Evolutionary conservation across 2,113 vertebrate genomes (phyloP).

Genomic region (Orthonyx spaldingii): DNA sequence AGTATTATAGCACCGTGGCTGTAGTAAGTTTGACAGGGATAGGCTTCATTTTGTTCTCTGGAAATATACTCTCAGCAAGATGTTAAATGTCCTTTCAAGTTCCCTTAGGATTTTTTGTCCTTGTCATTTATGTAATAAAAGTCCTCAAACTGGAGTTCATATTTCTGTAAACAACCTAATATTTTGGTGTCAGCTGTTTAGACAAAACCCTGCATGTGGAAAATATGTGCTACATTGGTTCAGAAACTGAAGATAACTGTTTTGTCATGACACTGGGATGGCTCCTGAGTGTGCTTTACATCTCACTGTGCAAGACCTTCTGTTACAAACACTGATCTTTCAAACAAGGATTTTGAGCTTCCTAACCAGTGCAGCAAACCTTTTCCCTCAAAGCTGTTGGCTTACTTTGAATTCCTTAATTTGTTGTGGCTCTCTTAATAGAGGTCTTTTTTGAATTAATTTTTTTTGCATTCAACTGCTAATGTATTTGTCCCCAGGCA

Average conservation of each 20-base stretch:
- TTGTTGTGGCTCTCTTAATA: not conserved
- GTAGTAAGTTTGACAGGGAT: not conserved
- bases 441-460: not conserved
- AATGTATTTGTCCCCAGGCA: not conserved
- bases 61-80: not conserved
- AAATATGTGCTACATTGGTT: not conserved
- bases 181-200: not conserved
- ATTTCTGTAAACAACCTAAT: not conserved
- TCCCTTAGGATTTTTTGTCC: not conserved
- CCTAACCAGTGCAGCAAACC: not conserved
- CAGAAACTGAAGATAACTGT: not conserved
- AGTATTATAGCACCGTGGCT: not conserved
- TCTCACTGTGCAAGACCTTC: not conserved
- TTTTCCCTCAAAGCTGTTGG: not conserved
- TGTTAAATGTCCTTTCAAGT: not conserved
- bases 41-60: not conserved
- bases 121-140: not conserved
- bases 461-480: not conserved
- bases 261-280: not conserved
- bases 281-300: not conserved
- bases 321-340: not conserved
- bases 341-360: not conserved
- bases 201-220: not conserved
- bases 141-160: not conserved
- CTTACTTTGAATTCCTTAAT: not conserved